A percentile compares a stretch with the other conserved stretches of the same genome.
Conservation (phyloP, 2,888 invertebrate species). For the Melanchra persicariae region DNA sequence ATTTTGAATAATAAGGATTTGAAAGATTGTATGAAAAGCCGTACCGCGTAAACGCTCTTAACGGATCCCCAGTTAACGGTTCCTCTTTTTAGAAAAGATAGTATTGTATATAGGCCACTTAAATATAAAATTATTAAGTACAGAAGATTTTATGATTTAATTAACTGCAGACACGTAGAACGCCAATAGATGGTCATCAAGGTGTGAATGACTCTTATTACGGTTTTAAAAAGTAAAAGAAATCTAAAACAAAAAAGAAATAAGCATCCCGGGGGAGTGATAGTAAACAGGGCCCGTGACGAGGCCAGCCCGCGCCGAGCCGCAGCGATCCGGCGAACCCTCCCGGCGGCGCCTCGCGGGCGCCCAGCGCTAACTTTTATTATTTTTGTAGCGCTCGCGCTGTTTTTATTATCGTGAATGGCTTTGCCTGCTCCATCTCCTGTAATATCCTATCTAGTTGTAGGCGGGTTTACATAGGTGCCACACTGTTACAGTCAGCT, state of each 20-base stretch:
- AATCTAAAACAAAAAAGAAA: constrained; percentile 78
- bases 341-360: constrained; percentile 80
- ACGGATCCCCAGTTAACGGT: no score
- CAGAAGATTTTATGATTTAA: background rate
- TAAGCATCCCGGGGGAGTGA: constrained; percentile 77
- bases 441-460: constrained; percentile 69
- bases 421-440: constrained; percentile 74
- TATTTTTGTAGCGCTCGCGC: constrained; percentile 84
- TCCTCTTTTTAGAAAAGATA: no score
- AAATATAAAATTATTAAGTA: background rate
- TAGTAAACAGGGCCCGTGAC: constrained; percentile 82
- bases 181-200: constrained; percentile 25
- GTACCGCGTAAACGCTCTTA: no score
- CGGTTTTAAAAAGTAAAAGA: constrained; percentile 73
- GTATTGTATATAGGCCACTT: background rate
- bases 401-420: constrained; percentile 83
- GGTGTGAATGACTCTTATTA: constrained; percentile 72
- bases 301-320: constrained; percentile 70
- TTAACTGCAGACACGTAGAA: constrained; percentile 7
- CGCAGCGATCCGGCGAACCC: constrained; percentile 67
- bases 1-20: no score
- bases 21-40: no score
- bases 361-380: constrained; percentile 85
- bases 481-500: constrained; percentile 36
- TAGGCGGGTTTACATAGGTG: constrained; percentile 51